Percentiles rank a stretch among this genome's conserved stretches.
Evolutionary conservation across 2,797 vertebrate species (phyloP).

Genomic region (Xiphophorus birchmanni): DNA sequence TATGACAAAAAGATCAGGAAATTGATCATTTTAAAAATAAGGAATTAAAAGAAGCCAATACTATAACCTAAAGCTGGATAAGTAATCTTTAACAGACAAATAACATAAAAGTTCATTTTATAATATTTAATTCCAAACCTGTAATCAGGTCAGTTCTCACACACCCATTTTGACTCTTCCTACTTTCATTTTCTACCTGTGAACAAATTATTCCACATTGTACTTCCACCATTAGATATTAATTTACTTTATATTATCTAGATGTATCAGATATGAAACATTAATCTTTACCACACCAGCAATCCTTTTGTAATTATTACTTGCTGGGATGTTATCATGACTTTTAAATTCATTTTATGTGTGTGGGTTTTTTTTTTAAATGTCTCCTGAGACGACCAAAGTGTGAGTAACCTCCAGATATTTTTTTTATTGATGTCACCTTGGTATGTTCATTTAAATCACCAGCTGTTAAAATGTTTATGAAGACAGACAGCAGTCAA

Average conservation of each 20-base stretch:
- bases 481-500: not conserved
- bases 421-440: not conserved
- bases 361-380: not conserved
- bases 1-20: not conserved
- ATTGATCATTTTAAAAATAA: not conserved
- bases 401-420: not conserved
- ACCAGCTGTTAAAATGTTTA: not conserved
- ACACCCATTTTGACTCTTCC: not conserved
- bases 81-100: not conserved
- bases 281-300: not conserved
- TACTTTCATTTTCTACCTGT: not conserved
- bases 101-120: not conserved
- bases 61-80: not conserved
- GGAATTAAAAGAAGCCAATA: not conserved
- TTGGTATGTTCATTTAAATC: not conserved
- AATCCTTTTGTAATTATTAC: not conserved
- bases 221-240: not conserved
- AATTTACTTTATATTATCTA: not conserved
- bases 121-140: not conserved
- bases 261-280: not conserved
- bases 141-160: not conserved
- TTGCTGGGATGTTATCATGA: not conserved
- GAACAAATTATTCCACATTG: too few relatives aligned
- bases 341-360: not conserved
- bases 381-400: not conserved